Conservation (phyloP, 2,888 invertebrate species). For the Biston betularia region DNA sequence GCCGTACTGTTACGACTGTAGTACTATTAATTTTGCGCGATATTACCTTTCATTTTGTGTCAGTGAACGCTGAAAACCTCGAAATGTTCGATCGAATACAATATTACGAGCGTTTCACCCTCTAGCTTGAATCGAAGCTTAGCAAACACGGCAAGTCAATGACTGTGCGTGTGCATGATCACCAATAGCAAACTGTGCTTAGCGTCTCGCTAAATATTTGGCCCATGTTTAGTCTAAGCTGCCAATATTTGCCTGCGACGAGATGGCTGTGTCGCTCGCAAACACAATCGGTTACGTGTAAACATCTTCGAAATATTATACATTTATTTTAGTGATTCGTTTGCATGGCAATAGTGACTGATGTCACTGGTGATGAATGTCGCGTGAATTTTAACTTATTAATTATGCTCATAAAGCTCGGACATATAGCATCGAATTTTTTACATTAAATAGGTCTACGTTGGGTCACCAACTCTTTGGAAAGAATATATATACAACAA, state of each 20-base stretch:
- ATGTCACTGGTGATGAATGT: background rate
- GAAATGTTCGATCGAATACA: constrained; percentile 10
- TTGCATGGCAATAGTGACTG: constrained; percentile 9
- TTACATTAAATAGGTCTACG: no score
- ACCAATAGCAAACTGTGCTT: constrained; percentile 23
- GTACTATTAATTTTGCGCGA: background rate
- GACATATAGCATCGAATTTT: no score
- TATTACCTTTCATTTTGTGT: background rate
- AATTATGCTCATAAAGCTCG: no score
- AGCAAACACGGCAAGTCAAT: constrained; percentile 23
- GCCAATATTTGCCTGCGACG: constrained; percentile 25
- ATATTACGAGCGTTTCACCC: constrained; percentile 9
- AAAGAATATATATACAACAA: no score
- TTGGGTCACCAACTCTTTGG: no score
- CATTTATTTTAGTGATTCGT: constrained; percentile 11
- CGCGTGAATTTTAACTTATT: no score
- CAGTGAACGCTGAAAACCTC: background rate
- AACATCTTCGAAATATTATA: constrained; percentile 18
- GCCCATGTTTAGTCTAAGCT: constrained; percentile 11
- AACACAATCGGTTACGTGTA: constrained; percentile 23
- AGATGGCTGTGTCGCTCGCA: constrained; percentile 15
- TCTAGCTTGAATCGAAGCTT: constrained; percentile 7
- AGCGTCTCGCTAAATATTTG: constrained; percentile 23
- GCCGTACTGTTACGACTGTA: constrained; percentile 1
- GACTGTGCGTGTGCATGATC: constrained; percentile 25